Conservation (phyloP, 2,797 vertebrate genomes). For the Scomberomorus guttatus region DNA sequence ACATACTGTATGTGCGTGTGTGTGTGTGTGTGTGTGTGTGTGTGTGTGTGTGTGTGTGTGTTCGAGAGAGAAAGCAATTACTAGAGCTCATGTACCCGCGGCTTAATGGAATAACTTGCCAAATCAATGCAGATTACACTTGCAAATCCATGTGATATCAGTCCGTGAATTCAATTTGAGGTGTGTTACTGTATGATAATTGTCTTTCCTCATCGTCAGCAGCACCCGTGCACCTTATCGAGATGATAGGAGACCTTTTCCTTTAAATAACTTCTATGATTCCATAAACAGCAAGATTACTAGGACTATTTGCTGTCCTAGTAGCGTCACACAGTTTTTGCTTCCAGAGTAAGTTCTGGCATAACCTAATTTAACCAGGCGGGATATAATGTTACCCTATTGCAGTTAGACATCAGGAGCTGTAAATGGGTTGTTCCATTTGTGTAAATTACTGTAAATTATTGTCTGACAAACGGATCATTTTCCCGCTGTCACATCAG, state of each 20-base stretch:
- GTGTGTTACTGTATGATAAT: conserved; percentile 30
- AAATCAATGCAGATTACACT: conserved; percentile 63
- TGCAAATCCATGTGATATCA: conserved; percentile 58
- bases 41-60: neutral
- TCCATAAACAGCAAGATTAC: neutral
- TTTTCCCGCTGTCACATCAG: no score
- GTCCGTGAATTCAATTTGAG: conserved; percentile 54
- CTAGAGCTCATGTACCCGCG: conserved; percentile 37
- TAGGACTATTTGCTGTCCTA: neutral
- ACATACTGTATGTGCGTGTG: conserved; percentile 38
- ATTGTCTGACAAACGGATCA: no score
- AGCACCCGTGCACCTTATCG: neutral
- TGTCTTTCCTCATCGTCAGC: conserved; percentile 18
- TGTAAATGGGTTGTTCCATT: neutral
- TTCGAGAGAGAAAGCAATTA: conserved; percentile 55
- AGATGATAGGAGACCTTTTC: conserved; percentile 2
- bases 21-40: conserved; percentile 16
- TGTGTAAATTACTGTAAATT: no score
- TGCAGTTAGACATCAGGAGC: neutral
- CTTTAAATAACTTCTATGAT: neutral
- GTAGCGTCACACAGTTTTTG: neutral
- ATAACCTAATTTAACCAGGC: neutral
- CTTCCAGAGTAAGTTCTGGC: neutral
- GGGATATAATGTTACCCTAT: neutral
- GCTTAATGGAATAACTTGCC: conserved; percentile 59